Conservation (phyloP, 2,888 invertebrate genomes). For the Eilema sororculum region DNA sequence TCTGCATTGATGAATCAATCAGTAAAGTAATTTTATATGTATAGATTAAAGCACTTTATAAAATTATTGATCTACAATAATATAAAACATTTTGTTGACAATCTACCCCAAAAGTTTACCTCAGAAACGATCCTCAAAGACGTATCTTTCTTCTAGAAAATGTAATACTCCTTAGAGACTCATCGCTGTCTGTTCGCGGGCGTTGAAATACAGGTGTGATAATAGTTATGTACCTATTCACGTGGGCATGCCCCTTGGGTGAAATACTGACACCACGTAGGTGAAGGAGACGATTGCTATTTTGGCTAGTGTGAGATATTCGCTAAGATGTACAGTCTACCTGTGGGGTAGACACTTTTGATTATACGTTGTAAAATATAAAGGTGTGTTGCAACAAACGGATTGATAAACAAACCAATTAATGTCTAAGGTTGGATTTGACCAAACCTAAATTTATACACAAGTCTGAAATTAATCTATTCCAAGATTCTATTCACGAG, state of each 20-base stretch:
- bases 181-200: slow-evolving; percentile 34
- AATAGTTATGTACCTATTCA: slow-evolving; percentile 34
- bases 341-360: neutral
- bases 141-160: slow-evolving; percentile 40
- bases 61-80: neutral
- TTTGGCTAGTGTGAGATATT: neutral
- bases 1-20: too few species aligned
- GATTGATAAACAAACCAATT: too few species aligned
- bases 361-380: too few species aligned
- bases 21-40: too few species aligned
- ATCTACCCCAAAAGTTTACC: neutral
- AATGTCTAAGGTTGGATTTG: too few species aligned
- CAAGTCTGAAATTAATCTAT: too few species aligned
- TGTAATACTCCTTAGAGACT: slow-evolving; percentile 26
- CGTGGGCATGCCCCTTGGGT: slow-evolving; percentile 1
- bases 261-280: neutral
- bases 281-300: neutral
- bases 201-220: slow-evolving; percentile 43
- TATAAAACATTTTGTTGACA: neutral
- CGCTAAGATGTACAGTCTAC: neutral
- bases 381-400: too few species aligned
- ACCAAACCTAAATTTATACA: too few species aligned
- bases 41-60: neutral
- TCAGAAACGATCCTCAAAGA: slow-evolving; percentile 16
- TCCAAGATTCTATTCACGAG: too few species aligned